phyloP scores from a whole-genome alignment of 1,140 invertebrate genomes.

The Listronotus bonariensis region DNA sequence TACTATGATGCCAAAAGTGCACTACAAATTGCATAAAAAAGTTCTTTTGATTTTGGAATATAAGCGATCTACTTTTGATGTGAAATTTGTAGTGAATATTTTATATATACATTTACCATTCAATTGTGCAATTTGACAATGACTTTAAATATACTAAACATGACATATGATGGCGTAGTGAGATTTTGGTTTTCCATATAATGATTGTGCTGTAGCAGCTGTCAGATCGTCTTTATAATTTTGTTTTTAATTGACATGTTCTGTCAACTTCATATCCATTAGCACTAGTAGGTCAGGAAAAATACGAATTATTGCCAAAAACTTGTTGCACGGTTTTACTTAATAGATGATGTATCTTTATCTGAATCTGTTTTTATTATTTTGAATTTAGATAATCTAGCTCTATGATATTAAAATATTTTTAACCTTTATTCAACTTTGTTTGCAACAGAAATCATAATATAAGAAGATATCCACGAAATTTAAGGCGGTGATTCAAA shows the following conservation, averaged over 20 bases:
- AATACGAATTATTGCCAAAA: conserved; percentile 9
- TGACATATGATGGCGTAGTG: conserved; percentile 52
- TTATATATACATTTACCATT: conserved; percentile 41
- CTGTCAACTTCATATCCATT: conserved; percentile 50
- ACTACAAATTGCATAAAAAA: background rate
- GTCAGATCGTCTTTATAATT: conserved; percentile 47
- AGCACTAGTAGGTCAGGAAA: conserved; percentile 6
- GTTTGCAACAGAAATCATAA: too few species aligned
- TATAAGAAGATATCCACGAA: too few species aligned
- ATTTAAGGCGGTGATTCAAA: too few species aligned
- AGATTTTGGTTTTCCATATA: conserved; percentile 47
- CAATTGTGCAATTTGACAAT: conserved; percentile 50
- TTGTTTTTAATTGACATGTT: conserved; percentile 43
- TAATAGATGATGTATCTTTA: too few species aligned
- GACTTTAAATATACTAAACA: conserved; percentile 48
- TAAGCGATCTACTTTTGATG: background rate
- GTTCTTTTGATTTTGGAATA: too few species aligned
- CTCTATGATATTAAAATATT: too few species aligned
- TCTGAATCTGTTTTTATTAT: too few species aligned
- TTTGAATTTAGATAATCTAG: too few species aligned
- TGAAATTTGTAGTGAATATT: conserved; percentile 23
- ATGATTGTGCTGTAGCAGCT: conserved; percentile 52
- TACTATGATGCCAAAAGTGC: conserved; percentile 1
- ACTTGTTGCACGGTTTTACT: background rate
- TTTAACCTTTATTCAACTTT: too few species aligned